These are phyloP conservation scores for Chlorospingus semifuscus DNA, from an alignment of 2,797 vertebrate species.

Conservation along the genomic window DNA sequence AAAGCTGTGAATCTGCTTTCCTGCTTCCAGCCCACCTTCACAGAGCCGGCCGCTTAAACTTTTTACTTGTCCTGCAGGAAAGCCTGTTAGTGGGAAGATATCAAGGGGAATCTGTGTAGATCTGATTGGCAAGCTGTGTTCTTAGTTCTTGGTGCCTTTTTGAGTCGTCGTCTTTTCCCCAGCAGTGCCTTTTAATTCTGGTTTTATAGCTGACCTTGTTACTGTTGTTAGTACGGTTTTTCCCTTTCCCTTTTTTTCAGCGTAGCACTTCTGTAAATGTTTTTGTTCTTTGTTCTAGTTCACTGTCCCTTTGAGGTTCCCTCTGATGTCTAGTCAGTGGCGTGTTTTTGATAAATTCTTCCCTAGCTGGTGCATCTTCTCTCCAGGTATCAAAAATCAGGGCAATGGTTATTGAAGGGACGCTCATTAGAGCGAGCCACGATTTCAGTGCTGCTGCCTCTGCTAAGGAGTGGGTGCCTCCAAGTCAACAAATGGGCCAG, in stretches of 20 bases:
- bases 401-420: slow-evolving; percentile 74
- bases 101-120: slow-evolving; percentile 67
- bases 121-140: slow-evolving; percentile 68
- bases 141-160: slow-evolving; percentile 69
- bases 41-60: slow-evolving; percentile 50
- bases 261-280: slow-evolving; percentile 75
- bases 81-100: slow-evolving; percentile 68
- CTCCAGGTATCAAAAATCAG: slow-evolving; percentile 77
- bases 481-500: slow-evolving; percentile 71
- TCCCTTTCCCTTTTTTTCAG: slow-evolving; percentile 50
- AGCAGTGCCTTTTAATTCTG: slow-evolving; percentile 73
- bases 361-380: slow-evolving; percentile 72
- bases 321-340: slow-evolving; percentile 77
- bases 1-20: slow-evolving; percentile 26
- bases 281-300: slow-evolving; percentile 78
- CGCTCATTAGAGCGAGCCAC: slow-evolving; percentile 67
- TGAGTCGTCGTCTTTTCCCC: slow-evolving; percentile 61
- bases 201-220: slow-evolving; percentile 76
- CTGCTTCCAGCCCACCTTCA: slow-evolving; percentile 47
- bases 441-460: slow-evolving; percentile 29
- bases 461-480: slow-evolving; percentile 63
- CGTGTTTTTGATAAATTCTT: slow-evolving; percentile 74
- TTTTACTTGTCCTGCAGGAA: slow-evolving; percentile 69
- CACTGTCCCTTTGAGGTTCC: slow-evolving; percentile 74
- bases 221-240: slow-evolving; percentile 70